These are phyloP conservation scores for Nesidiocoris tenuis DNA, from an alignment of 2,888 invertebrate genomes.

Conservation along the genomic window DNA sequence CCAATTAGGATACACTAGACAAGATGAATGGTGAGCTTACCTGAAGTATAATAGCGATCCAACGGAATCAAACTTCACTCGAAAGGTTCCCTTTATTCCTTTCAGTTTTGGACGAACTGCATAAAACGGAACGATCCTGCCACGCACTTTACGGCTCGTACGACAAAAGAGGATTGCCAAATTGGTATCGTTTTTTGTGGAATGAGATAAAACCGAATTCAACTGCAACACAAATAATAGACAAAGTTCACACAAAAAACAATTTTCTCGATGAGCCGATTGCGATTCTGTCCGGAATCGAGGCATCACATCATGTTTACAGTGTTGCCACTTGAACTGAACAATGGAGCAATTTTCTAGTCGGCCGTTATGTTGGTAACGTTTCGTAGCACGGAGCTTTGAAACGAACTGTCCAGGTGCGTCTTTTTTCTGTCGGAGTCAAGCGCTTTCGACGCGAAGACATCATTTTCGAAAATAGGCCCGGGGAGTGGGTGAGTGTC, in stretches of 20 bases:
- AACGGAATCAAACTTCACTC: neutral
- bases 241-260: neutral
- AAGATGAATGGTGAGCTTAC: neutral
- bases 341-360: too few species aligned
- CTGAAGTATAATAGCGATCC: neutral
- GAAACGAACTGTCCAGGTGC: too few species aligned
- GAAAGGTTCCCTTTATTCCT: neutral
- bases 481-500: too few species aligned
- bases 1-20: neutral
- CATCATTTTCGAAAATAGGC: too few species aligned
- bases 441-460: too few species aligned
- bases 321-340: neutral
- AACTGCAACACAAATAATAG: neutral
- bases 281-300: neutral
- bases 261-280: neutral
- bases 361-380: too few species aligned
- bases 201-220: neutral
- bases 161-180: neutral
- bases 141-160: neutral
- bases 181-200: neutral
- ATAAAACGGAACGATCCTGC: neutral
- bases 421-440: too few species aligned
- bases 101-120: neutral
- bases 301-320: neutral
- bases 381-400: too few species aligned